A percentile compares a stretch with the other conserved stretches of the same genome.
Evolutionary conservation across 1,140 invertebrate species (phyloP).

Genomic region (Dinoponera quadriceps): DNA sequence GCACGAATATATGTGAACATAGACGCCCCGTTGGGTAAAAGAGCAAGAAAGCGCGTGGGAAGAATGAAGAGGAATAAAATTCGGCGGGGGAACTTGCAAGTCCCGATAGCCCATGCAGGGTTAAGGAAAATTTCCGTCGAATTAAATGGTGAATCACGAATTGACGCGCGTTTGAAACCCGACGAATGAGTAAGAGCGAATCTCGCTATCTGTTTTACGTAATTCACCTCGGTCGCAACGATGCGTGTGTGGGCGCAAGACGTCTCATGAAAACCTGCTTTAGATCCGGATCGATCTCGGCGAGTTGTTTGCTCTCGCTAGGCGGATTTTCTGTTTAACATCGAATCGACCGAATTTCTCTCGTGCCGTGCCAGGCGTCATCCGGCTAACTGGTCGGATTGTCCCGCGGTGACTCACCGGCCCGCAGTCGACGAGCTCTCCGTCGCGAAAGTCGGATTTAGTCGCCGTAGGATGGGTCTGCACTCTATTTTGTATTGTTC

Average conservation of each 20-base stretch:
- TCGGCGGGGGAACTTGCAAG: too few species aligned
- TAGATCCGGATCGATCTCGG: conserved; percentile 41
- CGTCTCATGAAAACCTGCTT: conserved; percentile 12
- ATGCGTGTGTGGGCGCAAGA: conserved; percentile 62
- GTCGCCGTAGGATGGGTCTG: not conserved
- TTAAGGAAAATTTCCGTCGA: conserved; percentile 59
- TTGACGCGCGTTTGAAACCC: conserved; percentile 49
- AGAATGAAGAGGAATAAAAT: too few species aligned
- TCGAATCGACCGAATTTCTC: conserved; percentile 29
- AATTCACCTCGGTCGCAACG: conserved; percentile 49
- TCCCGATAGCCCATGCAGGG: not conserved
- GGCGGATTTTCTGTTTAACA: conserved; percentile 32
- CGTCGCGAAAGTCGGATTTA: conserved; percentile 32
- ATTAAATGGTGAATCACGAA: conserved; percentile 80
- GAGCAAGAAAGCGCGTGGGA: too few species aligned
- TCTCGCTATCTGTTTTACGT: conserved; percentile 60
- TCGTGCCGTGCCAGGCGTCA: conserved; percentile 21
- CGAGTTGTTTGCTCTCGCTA: not conserved
- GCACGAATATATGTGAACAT: too few species aligned
- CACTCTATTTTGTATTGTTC: conserved; percentile 35
- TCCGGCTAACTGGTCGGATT: conserved; percentile 20
- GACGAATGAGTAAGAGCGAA: conserved; percentile 66
- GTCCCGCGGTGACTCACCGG: conserved; percentile 32
- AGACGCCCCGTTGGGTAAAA: too few species aligned
- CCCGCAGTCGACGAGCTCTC: not conserved